Base-by-base conservation (phyloP, 2,888 invertebrate genomes). In the Volucella inanis region DNA sequence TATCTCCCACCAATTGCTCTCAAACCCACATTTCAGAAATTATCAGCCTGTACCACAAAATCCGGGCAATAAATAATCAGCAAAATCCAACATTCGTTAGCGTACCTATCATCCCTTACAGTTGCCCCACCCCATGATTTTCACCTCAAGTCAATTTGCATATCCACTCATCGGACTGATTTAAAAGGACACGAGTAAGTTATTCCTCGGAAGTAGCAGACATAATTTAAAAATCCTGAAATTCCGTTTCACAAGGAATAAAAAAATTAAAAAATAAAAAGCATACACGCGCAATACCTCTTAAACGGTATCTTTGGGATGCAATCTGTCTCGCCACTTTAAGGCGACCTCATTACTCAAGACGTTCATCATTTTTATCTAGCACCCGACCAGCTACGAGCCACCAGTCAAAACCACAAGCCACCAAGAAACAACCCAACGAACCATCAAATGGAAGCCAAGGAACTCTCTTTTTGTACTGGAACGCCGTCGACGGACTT, bases 281-380 rank as follows among this genome's bases (percentile, higher is more conserved):
- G 15, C 12, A 54, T 43, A 15, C 38, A 55, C n/a, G 43, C 62
- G 10, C 38, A 57, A 50, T 41, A 12, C 65, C 68, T 67, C 50
- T 67, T 57, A 70, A 62, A 67, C 49, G 52, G 59, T 81, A 85
- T 77, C 81, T 54, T 45, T 62, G 76, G 80, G 80, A 76, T 47
- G 72, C 68, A 85, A 85, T 85, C 71, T 81, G 85, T 80, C 81
- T 81, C 85, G 85, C 85, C 85, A 77, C 76, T 85, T 72, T 72
- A 71, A 72, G 85, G 45, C 77, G 85, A 81, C 85, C 85, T 85
- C 85, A 85, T 85, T 85, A 85, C 85, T 85, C 81, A 84, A 80
- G 84, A 80, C 80, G 84, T 84, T 80, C 80, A 84, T 84, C 80
- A 85, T 85, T 85, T 85, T 85, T 85, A 85, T 81, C 85, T 85